These are phyloP conservation scores for Calameuta pallipes DNA, from an alignment of 2,888 invertebrate species.

Conservation along the genomic window DNA sequence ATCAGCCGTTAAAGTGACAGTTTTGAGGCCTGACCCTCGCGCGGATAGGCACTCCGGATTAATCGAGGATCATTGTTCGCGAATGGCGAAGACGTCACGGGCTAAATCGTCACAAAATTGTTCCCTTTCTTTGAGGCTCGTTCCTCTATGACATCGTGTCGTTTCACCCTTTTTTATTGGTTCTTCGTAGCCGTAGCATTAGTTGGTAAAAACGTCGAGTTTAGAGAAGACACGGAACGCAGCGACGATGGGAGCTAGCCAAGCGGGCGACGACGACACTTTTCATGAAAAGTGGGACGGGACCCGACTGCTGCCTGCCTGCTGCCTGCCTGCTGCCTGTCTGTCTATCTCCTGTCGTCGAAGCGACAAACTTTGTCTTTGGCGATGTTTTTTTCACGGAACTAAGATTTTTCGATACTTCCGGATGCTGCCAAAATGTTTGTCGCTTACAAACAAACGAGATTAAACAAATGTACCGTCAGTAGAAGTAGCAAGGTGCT, in stretches of 20 bases:
- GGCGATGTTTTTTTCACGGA: not conserved
- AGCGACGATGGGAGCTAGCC: not conserved
- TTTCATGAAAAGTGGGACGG: not conserved
- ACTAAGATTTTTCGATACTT: not conserved
- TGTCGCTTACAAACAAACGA: not conserved
- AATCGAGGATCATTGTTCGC: slow-evolving; percentile 1
- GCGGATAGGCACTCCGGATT: not conserved
- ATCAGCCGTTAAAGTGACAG: not conserved
- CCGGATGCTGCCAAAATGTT: not conserved
- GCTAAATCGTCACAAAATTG: slow-evolving; percentile 7
- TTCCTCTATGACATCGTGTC: not conserved
- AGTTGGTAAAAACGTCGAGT: not conserved
- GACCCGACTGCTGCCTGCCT: not conserved
- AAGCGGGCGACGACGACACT: not conserved
- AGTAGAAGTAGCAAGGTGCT: not conserved
- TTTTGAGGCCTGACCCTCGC: not conserved
- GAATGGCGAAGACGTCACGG: not conserved
- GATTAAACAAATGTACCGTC: not conserved
- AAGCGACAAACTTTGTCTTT: not conserved
- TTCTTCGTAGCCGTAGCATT: not conserved
- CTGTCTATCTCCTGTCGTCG: not conserved
- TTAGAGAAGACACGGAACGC: not conserved
- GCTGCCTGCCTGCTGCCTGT: not conserved
- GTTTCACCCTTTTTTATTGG: not conserved
- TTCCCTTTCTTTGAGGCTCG: not conserved